Conservation (phyloP, 2,888 invertebrate species). For the Cerceris rybyensis region DNA sequence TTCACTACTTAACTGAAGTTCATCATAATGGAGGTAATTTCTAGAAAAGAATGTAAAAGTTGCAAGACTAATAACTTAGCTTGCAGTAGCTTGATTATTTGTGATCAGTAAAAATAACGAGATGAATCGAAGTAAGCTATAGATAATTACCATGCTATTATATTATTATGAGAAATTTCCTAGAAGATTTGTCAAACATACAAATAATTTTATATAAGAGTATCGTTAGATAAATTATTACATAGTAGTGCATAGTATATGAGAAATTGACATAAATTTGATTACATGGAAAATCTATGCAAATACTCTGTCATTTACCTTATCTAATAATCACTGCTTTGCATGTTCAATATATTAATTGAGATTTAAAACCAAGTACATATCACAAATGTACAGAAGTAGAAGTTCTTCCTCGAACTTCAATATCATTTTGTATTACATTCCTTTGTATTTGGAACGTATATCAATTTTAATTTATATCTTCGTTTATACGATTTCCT, state of each 20-base stretch:
- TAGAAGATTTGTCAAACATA: constrained; percentile 10
- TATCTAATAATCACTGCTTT: constrained; percentile 67
- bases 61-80: constrained; percentile 16
- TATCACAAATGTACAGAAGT: constrained; percentile 46
- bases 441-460: no score
- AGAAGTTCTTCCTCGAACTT: constrained; percentile 12
- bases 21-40: constrained; percentile 77
- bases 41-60: constrained; percentile 28
- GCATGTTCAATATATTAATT: constrained; percentile 70
- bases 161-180: constrained; percentile 4
- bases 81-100: constrained; percentile 9
- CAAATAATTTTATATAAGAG: constrained; percentile 9
- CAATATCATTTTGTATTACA: constrained; percentile 6
- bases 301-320: constrained; percentile 50
- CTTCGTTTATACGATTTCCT: background rate
- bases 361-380: constrained; percentile 72
- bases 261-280: constrained; percentile 39
- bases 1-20: constrained; percentile 74
- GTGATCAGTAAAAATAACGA: constrained; percentile 2
- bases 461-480: no score
- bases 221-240: constrained; percentile 35
- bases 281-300: constrained; percentile 39
- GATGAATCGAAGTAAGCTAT: background rate
- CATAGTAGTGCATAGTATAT: constrained; percentile 13
- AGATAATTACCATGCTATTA: constrained; percentile 13